Evolutionary conservation across 2,888 invertebrate genomes (phyloP).

Genomic region (Nycteola revayana): DNA sequence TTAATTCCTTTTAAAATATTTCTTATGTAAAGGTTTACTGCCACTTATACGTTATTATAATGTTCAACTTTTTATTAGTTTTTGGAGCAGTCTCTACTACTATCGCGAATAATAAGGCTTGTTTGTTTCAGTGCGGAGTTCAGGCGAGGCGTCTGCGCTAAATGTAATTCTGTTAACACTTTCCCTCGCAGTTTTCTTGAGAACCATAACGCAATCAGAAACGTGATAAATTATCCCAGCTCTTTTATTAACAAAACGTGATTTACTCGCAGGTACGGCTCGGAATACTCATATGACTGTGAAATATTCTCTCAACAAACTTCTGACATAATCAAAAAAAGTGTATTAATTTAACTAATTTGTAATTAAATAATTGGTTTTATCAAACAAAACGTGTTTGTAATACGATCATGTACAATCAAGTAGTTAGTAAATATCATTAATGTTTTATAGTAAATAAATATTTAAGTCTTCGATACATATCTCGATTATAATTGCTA

Average conservation of each 20-base stretch:
- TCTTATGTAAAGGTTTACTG: constrained; percentile 12
- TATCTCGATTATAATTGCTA: constrained; percentile 42
- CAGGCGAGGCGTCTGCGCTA: constrained; percentile 53
- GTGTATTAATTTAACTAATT: constrained; percentile 18
- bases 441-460: constrained; percentile 40
- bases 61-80: constrained; percentile 28
- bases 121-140: constrained; percentile 76
- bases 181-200: constrained; percentile 56
- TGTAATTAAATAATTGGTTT: constrained; percentile 13
- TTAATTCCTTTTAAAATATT: constrained; percentile 2
- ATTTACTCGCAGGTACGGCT: constrained; percentile 46
- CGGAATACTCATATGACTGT: constrained; percentile 26
- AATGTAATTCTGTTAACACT: constrained; percentile 70
- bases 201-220: constrained; percentile 61
- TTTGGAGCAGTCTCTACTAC: constrained; percentile 23
- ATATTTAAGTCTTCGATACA: constrained; percentile 50
- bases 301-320: constrained; percentile 26
- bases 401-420: constrained; percentile 26
- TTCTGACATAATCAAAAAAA: constrained; percentile 17
- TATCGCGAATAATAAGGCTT: constrained; percentile 43
- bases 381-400: constrained; percentile 13
- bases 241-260: constrained; percentile 61
- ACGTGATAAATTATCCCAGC: constrained; percentile 74
- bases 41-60: constrained; percentile 24
- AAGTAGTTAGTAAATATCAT: constrained; percentile 39